Evolutionary conservation across 2,113 vertebrate genomes (phyloP), one percentile per base, ranked within the genome.

Genomic region (Procavia capensis): DNA sequence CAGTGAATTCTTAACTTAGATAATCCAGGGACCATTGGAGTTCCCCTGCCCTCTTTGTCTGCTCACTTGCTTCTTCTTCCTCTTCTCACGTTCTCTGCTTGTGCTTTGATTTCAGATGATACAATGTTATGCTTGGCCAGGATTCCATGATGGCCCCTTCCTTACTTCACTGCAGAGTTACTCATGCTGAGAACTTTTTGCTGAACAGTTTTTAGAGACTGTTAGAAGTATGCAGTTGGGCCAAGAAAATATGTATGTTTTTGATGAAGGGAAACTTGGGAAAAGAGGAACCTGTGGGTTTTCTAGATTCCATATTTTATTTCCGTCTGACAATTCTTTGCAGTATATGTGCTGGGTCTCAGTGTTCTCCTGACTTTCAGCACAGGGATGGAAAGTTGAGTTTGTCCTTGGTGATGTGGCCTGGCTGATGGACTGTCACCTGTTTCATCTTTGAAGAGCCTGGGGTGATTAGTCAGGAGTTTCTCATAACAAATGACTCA

Each of bases 401-500:
- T 74, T 50, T 88, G 96, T 59, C 85, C 41, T 88, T 41, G 0
- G 9, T 39, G 41, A 47, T 74, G 88, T 66, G 93, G 88, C 75
- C 79, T 95, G 88, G 88, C 82, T 9, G 2, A 41, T 3, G 27
- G 31, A 25, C 81, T 68, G 50, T n/a, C 6, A 1, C 45, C 31
- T 36, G n/a, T 81, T 54, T 94, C 90, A 82, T 75, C 41, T 61
- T 95, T 68, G 31, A 61, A 47, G 90, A 95, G 84, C 43, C 68
- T 54, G 93, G 66, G 29, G 10, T 93, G 85, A 86, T 86, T 39
- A 76, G 81, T 88, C 64, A 95, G 79, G 68, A 72, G 96, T 95
- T 97, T 97, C 86, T 95, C 94, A 63, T 31, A 91, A 82, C 63
- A 85, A 2, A 66, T 97, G 93, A 89, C 80, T 97, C 96, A 94